A percentile compares a stretch with the other conserved stretches of the same genome.
These are phyloP conservation scores for Gymnosoma rotundatum DNA, from an alignment of 2,888 invertebrate genomes.

Conservation along the genomic window DNA sequence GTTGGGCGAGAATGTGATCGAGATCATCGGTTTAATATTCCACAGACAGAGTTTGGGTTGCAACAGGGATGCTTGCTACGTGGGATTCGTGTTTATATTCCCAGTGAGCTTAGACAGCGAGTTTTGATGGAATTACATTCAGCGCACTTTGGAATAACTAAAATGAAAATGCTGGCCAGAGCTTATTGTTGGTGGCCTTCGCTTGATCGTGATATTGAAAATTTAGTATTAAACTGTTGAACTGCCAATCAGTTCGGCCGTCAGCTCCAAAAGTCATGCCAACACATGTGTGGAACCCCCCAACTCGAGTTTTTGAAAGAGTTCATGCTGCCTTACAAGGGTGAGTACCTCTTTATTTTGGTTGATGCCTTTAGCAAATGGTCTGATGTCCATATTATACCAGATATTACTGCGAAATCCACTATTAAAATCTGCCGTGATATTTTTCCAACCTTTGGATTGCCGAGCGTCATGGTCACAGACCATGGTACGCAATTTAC, in stretches of 20 bases:
- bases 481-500: conserved; percentile 67
- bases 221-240: conserved; percentile 57
- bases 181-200: conserved; percentile 52
- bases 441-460: conserved; percentile 64
- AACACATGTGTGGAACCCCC: conserved; percentile 39
- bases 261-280: conserved; percentile 36
- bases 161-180: conserved; percentile 53
- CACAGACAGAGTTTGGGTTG: conserved; percentile 37
- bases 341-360: conserved; percentile 34
- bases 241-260: conserved; percentile 53
- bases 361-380: conserved; percentile 71
- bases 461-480: conserved; percentile 52
- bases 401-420: conserved; percentile 60
- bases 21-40: conserved; percentile 22
- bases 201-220: conserved; percentile 60
- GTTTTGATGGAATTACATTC: conserved; percentile 15
- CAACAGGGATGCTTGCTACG: conserved; percentile 43
- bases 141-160: conserved; percentile 22
- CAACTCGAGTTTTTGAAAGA: conserved; percentile 64
- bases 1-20: conserved; percentile 28
- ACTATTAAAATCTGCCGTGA: conserved; percentile 63
- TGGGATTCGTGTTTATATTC: conserved; percentile 45
- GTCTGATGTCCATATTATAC: conserved; percentile 70
- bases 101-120: conserved; percentile 44
- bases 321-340: conserved; percentile 64